Base-by-base conservation (phyloP, 2,888 invertebrate species). In the Gastracanthus pulcherrimus region DNA sequence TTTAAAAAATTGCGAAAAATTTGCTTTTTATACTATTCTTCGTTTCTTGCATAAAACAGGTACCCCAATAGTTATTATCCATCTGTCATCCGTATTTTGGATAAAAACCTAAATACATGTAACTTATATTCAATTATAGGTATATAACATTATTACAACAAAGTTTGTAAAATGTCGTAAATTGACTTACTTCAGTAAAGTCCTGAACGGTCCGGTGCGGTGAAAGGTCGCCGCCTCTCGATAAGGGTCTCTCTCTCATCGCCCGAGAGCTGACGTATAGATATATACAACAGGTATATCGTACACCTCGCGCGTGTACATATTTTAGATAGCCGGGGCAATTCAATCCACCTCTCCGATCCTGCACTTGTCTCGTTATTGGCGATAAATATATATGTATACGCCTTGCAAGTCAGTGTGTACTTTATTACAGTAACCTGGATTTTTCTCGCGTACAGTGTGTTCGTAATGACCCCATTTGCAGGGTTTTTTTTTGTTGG, bases 291-390 rank as follows among this genome's bases (percentile, higher is more conserved):
- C 36, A 38, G 34, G 41, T 5, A 29, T n/a, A n/a, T n/a, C n/a
- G n/a, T 23, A 58, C 38, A 16, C 29, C 31, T 13, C 45, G 16
- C 2, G 7, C 9, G 9, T 9, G 51, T 31, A 29, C 84, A 86
- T 87, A 88, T 87, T 87, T 87, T 85, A 87, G 87, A 87, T 87
- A 86, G 85, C 84, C 82, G 83, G 82, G 78, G 83, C 69, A 62
- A 74, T 75, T 80, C 72, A 74, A 80, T 78, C 62, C 23, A 19
- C 38, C 38, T 36, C 26, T 5, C 29, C 34, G 31, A 31, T 36
- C 34, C 23, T 36, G 70, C 77, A 70, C 77, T 77, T 70, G 77
- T 60, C 70, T 62, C 62, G 29, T 77, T 77, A 62, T 70, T 70
- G 77, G 51, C 70, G 69, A 64, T 77, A 70, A 77, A 77, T 70